These are phyloP conservation scores for Dicrostonyx torquatus DNA, from an alignment of 2,797 vertebrate species.

Conservation along the genomic window DNA sequence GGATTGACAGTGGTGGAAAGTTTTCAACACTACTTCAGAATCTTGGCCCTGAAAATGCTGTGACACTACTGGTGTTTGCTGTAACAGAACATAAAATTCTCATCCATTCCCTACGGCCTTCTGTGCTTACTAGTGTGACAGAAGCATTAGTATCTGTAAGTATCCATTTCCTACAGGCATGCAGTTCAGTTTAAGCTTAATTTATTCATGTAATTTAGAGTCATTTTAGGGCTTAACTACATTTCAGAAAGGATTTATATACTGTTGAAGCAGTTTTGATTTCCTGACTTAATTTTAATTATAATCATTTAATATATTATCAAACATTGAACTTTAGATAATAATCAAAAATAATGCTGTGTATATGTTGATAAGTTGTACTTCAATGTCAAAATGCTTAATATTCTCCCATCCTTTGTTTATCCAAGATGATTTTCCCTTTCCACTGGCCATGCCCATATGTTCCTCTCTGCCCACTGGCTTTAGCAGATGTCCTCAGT, in stretches of 20 bases:
- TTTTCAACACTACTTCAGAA: constrained; percentile 98
- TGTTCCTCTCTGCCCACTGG: constrained; percentile 97
- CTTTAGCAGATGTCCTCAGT: constrained; percentile 96
- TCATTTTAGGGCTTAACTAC: constrained; percentile 57
- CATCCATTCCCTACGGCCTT: constrained; percentile 97
- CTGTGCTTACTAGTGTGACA: constrained; percentile 97
- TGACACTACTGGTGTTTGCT: constrained; percentile 95
- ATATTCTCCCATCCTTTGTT: constrained; percentile 68
- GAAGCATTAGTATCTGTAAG: constrained; percentile 98
- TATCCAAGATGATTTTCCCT: constrained; percentile 97
- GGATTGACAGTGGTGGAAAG: constrained; percentile 92
- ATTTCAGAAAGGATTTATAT: constrained; percentile 51
- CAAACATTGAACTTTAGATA: constrained; percentile 18
- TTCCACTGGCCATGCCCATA: constrained; percentile 99
- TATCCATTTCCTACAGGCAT: constrained; percentile 57
- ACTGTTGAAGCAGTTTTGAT: constrained; percentile 51
- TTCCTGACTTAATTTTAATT: constrained; percentile 46
- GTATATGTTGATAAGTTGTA: constrained; percentile 57
- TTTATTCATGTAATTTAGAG: constrained; percentile 30
- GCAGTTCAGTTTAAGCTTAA: constrained; percentile 42
- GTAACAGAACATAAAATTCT: constrained; percentile 99
- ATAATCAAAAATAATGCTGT: constrained; percentile 31
- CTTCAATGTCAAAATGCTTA: constrained; percentile 54
- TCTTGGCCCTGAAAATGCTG: constrained; percentile 96
- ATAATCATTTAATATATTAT: constrained; percentile 43